Conservation (phyloP, 1,140 invertebrate species). For the Achatina immaculata region DNA sequence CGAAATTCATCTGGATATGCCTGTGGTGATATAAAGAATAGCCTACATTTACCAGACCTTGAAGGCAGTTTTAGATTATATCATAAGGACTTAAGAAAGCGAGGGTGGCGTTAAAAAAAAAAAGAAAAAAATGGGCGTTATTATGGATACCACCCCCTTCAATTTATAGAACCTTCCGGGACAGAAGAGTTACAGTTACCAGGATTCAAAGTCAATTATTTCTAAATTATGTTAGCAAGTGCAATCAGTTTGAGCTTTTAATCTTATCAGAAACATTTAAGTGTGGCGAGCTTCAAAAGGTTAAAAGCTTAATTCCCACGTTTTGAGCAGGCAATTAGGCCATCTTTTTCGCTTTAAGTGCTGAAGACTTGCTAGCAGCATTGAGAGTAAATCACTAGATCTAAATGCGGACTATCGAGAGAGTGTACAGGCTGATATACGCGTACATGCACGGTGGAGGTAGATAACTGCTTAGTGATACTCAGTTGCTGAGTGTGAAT, state of each 20-base stretch:
- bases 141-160: background rate
- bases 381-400: background rate
- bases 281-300: slow-evolving; percentile 10
- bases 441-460: slow-evolving; percentile 10
- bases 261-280: slow-evolving; percentile 27
- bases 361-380: background rate
- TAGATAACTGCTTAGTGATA: too few relatives aligned
- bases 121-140: too few relatives aligned
- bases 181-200: slow-evolving; percentile 12
- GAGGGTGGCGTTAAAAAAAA: too few relatives aligned
- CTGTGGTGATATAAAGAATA: too few relatives aligned
- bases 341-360: background rate
- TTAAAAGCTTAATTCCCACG: background rate
- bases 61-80: too few relatives aligned
- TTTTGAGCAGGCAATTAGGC: slow-evolving; percentile 2
- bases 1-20: too few relatives aligned
- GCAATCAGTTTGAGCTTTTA: background rate
- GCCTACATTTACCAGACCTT: too few relatives aligned
- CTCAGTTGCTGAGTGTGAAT: too few relatives aligned
- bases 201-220: slow-evolving; percentile 30
- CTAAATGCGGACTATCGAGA: too few relatives aligned
- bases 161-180: background rate
- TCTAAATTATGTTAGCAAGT: slow-evolving; percentile 31
- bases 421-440: too few relatives aligned
- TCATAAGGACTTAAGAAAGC: too few relatives aligned